Base-by-base conservation (phyloP, 2,888 invertebrate genomes). In the Synanthedon andrenaeformis region DNA sequence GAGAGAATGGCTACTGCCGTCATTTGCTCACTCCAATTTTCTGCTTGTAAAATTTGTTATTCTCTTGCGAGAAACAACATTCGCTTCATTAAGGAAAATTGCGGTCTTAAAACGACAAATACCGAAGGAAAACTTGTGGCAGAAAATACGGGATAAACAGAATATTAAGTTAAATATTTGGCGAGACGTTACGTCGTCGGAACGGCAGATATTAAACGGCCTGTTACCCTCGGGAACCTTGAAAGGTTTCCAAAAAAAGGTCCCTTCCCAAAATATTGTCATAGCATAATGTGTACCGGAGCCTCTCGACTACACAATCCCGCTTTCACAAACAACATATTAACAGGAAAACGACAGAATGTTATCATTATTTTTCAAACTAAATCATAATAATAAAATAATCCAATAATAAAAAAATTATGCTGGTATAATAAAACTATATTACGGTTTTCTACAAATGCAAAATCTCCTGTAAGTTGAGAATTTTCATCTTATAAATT, bases 131-230 rank as follows among this genome's bases (percentile, higher is more conserved):
- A 35, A 35, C 35, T 35, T 35, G 35, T 35, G 35, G 35, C 35
- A 35, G 35, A 35, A 49, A 49, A 49, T 19, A 49, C 13, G 49
- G 49, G 23, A 49, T 17, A 8, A 49, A 45, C 45, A 14, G 45
- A 67, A 67, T 69, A 65, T 63, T 61, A 58, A 66, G 55, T 63
- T 71, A 74, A 79, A 81, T 78, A 76, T 83, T 82, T 79, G 76
- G 65, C 66, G 68, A 66, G 62, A 61, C 60, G 65, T 65, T 66
- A 69, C 60, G 65, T 65, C 67, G 70, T 63, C 67, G 67, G 65
- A 60, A 53, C 50, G 56, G 54, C 56, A 59, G 66, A 67, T 66
- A 68, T 69, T 65, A 69, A 67, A 68, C 57, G 60, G 56, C 54
- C 54, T 57, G 62, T 58, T 61, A 57, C 61, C 64, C 61, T 59